Evolutionary conservation across 2,888 invertebrate genomes (phyloP).

Genomic region (Drosophila rubida): DNA sequence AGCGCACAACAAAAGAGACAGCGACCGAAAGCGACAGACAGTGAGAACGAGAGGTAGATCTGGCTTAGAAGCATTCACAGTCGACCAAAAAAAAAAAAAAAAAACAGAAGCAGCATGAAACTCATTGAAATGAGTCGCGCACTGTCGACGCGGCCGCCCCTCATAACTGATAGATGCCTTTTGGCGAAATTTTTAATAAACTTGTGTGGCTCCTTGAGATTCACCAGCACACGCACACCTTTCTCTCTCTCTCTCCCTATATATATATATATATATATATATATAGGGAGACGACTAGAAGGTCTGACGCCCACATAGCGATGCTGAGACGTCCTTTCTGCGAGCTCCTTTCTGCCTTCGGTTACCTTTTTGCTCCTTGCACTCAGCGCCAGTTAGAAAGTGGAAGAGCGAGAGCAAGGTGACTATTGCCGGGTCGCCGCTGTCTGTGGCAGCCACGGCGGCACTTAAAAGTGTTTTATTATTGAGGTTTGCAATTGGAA

Average conservation of each 20-base stretch:
- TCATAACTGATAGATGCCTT: conserved; percentile 77
- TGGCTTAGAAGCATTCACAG: conserved; percentile 4
- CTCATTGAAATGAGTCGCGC: conserved; percentile 77
- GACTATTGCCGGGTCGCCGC: background rate
- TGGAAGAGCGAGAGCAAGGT: background rate
- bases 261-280: background rate
- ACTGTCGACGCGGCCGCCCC: conserved; percentile 51
- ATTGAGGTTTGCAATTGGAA: conserved; percentile 74
- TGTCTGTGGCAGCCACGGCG: conserved; percentile 24
- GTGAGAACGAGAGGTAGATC: background rate
- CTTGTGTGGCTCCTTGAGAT: conserved; percentile 43
- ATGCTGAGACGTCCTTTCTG: conserved; percentile 19
- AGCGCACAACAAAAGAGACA: conserved; percentile 8
- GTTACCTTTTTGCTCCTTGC: conserved; percentile 11
- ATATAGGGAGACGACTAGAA: background rate
- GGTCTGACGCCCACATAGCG: conserved; percentile 37
- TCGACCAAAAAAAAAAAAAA: conserved; percentile 12
- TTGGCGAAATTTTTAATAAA: conserved; percentile 76
- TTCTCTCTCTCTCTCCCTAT: conserved; percentile 4
- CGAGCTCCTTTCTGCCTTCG: conserved; percentile 7
- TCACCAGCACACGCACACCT: conserved; percentile 7
- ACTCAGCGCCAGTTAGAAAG: background rate
- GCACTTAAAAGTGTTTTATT: conserved; percentile 77
- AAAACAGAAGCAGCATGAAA: conserved; percentile 38
- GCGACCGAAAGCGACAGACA: background rate